Percentiles rank a stretch among this genome's conserved stretches.
Evolutionary conservation across 2,113 vertebrate species (phyloP).

Genomic region (Cariama cristata): DNA sequence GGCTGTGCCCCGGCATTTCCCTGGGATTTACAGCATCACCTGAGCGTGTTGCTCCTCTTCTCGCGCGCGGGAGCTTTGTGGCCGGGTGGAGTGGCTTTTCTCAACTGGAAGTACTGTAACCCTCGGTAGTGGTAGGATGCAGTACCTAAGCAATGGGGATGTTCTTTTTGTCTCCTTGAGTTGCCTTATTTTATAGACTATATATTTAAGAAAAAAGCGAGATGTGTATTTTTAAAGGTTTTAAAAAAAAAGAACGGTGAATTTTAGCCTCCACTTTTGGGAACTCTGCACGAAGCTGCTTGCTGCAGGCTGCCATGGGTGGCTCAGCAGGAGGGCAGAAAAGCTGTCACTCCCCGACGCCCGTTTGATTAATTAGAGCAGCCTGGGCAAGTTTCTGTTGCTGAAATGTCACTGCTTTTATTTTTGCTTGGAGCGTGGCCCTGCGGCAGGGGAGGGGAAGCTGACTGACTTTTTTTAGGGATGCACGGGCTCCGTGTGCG

Average conservation of each 20-base stretch:
- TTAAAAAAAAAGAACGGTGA: neutral
- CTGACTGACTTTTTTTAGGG: neutral
- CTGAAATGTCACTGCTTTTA: neutral
- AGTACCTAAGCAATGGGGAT: neutral
- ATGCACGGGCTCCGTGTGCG: fast-evolving
- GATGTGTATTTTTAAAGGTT: conserved; percentile 24
- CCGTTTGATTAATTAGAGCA: neutral
- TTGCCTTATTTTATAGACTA: conserved; percentile 70
- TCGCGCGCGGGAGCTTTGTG: fast-evolving
- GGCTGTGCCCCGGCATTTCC: neutral
- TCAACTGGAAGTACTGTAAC: conserved; percentile 8
- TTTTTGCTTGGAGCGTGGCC: neutral
- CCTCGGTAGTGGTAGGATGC: neutral
- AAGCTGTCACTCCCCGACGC: neutral
- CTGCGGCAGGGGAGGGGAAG: neutral
- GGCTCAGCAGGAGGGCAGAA: neutral
- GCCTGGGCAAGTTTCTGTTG: neutral
- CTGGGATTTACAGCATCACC: neutral
- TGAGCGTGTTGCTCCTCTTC: neutral
- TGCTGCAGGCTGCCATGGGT: neutral
- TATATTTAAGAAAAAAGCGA: conserved; percentile 24
- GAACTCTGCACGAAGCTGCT: neutral
- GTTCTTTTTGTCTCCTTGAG: neutral
- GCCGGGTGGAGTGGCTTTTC: neutral
- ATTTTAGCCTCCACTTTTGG: neutral